Conservation (phyloP, 1,140 invertebrate genomes). For the Bombus affinis region DNA sequence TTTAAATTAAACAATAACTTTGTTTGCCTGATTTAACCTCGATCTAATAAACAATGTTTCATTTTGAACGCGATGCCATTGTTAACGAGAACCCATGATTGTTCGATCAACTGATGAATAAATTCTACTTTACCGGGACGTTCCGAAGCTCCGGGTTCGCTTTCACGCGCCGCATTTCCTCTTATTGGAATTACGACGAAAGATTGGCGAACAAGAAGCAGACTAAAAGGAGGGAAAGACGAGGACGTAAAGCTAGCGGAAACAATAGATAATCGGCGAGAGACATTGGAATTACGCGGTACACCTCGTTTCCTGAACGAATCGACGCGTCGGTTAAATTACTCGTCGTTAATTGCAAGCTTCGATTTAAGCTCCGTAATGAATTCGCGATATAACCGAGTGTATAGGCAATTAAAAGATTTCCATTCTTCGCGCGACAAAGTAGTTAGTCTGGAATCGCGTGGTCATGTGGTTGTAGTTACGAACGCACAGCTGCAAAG, state of each 20-base stretch:
- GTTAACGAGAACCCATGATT: neutral
- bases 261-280: neutral
- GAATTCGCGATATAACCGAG: neutral
- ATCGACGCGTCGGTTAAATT: neutral
- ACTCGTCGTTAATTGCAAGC: neutral
- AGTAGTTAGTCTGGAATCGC: neutral
- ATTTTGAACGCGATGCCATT: too few species aligned
- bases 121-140: neutral
- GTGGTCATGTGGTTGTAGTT: neutral
- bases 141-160: neutral
- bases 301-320: neutral
- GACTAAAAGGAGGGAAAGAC: neutral
- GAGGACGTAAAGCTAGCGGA: neutral
- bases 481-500: neutral
- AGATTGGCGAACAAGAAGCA: neutral
- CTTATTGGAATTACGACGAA: neutral
- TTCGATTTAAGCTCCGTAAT: neutral
- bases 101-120: neutral
- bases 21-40: too few species aligned
- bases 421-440: neutral
- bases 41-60: too few species aligned
- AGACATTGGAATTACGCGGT: neutral
- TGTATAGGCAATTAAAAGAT: neutral
- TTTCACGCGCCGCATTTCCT: neutral
- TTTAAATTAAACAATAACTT: too few species aligned